Evolutionary conservation across 2,888 invertebrate species (phyloP), one percentile per base, ranked within the genome.

Genomic region (Gnatocerus cornutus): DNA sequence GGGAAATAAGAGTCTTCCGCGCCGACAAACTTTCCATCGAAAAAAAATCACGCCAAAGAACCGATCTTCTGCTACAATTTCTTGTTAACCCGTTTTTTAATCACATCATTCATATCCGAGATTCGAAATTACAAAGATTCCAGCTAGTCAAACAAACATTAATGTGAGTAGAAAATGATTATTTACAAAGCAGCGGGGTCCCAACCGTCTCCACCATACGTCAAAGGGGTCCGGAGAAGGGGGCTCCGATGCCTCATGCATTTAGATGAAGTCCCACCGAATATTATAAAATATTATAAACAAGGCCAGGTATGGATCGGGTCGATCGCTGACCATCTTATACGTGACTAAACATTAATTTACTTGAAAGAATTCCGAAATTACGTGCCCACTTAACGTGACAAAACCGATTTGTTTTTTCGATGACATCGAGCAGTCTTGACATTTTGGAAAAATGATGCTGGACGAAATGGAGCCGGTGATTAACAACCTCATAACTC

Each of bases 161-260:
- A 81, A 82, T 82, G 79, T 76, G 77, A 79, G 79, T 80, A 76
- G 80, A 82, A 81, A 81, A 83, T 82, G 80, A 82, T 83, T 82
- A 83, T 83, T 82, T 81, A 82, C 81, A 74, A 79, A 81, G 73
- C 79, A 81, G 80, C 81, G 78, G 81, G 81, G 75, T 69, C 73
- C 73, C 74, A 69, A 71, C 73, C 68, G 67, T 68, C 73, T 71
- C 61, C 63, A 56, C 58, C 39, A 55, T 68, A 63, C 63, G 69
- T 72, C 71, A 71, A 67, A 67, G 55, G 72, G 69, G 68, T 70
- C 71, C 72, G 75, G 72, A 71, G 68, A 43, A 62, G 69, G 75
- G 65, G 56, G 66, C 62, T 56, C 55, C 37, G 64, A 73, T 74
- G 63, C 71, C 75, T 80, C 80, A 79, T 81, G 81, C 80, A 80